phyloP scores from a whole-genome alignment of 2,113 vertebrate genomes.

The Ursus arctos region DNA sequence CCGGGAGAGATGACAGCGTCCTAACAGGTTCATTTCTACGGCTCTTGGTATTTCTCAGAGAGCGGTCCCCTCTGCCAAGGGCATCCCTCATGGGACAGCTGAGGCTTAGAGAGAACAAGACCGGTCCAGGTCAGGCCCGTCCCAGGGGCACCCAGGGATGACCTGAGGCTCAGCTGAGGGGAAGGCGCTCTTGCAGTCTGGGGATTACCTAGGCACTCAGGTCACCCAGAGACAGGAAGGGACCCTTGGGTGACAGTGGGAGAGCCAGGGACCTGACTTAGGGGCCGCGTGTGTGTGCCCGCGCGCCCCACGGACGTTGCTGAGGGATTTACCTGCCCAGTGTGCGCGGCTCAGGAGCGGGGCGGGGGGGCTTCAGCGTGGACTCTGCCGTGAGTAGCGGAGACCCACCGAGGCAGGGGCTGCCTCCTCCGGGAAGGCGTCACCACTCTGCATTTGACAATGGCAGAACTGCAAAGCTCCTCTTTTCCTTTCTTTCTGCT shows the following conservation, averaged over 20 bases:
- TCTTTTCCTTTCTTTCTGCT: neutral
- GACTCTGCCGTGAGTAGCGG: neutral
- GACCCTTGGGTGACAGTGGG: neutral
- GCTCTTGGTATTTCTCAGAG: neutral
- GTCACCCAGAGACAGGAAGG: neutral
- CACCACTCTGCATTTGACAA: neutral
- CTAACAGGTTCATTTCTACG: neutral
- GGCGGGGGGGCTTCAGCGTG: neutral
- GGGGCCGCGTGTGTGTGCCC: fast-evolving
- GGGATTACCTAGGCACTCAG: neutral
- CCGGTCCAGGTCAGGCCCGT: neutral
- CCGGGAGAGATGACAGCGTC: neutral
- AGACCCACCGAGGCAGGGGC: neutral
- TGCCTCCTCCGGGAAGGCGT: neutral
- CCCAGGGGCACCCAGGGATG: neutral
- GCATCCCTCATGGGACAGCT: neutral
- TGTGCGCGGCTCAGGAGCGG: neutral
- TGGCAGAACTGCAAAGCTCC: neutral
- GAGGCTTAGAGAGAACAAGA: neutral
- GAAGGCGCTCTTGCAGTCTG: neutral
- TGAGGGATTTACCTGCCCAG: neutral
- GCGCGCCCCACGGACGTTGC: fast-evolving
- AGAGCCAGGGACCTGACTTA: neutral
- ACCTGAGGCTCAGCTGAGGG: neutral
- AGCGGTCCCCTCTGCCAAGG: neutral